Conservation (phyloP, 2,888 invertebrate species). For the Tridacna gigas region DNA sequence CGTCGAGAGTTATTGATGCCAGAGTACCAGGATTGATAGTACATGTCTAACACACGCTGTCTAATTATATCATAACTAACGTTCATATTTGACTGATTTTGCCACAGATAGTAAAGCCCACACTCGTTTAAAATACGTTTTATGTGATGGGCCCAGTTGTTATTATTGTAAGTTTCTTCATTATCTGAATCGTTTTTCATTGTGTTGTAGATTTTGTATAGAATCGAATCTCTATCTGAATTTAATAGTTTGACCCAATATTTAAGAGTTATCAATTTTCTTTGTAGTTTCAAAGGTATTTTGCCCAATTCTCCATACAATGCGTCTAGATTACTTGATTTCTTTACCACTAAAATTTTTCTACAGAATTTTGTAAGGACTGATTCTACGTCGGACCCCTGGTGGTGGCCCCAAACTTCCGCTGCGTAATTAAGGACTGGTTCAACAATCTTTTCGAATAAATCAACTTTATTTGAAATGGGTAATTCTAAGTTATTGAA, state of each 20-base stretch:
- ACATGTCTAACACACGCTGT: not conserved
- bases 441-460: conserved; percentile 1
- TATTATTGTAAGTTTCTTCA: not conserved
- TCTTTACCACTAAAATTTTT: conserved; percentile 10
- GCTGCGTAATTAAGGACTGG: conserved; percentile 5
- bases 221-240: not conserved
- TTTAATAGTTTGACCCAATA: conserved; percentile 17
- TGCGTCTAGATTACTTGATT: not conserved
- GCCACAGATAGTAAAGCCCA: not conserved
- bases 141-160: conserved; percentile 11
- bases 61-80: not conserved
- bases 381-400: not conserved
- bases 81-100: not conserved
- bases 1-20: conserved; percentile 4
- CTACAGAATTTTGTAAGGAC: conserved; percentile 15
- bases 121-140: not conserved
- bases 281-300: not conserved
- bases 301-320: conserved; percentile 18
- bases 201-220: conserved; percentile 4
- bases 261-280: conserved; percentile 4
- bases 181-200: conserved; percentile 3
- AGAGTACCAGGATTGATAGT: not conserved
- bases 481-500: conserved; percentile 9
- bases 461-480: conserved; percentile 1
- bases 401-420: conserved; percentile 5